Evolutionary conservation across 2,888 invertebrate species (phyloP).

Genomic region (Lymantria monacha): DNA sequence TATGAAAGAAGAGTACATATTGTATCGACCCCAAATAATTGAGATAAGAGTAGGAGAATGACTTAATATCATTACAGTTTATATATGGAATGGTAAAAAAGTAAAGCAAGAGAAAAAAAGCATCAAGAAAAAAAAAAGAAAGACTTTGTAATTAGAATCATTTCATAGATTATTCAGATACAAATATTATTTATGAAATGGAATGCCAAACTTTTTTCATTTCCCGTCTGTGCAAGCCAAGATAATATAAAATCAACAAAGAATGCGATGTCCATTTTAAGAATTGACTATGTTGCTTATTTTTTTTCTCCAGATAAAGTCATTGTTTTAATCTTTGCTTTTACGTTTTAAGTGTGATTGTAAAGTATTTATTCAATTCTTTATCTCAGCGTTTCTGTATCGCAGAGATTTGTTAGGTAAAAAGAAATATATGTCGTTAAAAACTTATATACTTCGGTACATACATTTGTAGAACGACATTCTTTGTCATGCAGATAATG

Average conservation of each 20-base stretch:
- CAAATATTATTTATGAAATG: conserved; percentile 17
- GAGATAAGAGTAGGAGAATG: no score
- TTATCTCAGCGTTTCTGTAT: conserved; percentile 11
- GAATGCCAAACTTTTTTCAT: conserved; percentile 36
- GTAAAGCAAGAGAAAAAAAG: no score
- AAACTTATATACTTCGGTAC: neutral
- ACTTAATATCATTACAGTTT: no score
- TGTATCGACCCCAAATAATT: no score
- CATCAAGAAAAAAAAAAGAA: no score
- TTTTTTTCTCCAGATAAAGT: neutral
- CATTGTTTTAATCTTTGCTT: conserved; percentile 4
- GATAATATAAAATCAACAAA: conserved; percentile 14
- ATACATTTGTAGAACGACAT: neutral
- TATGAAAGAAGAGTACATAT: no score
- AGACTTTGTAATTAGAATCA: no score
- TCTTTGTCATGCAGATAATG: conserved; percentile 4
- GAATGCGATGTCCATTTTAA: conserved; percentile 18
- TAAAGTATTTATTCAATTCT: conserved; percentile 13
- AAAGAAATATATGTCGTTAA: conserved; percentile 10
- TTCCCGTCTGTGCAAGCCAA: conserved; percentile 22
- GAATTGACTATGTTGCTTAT: conserved; percentile 5
- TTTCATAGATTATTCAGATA: conserved; percentile 15
- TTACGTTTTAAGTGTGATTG: conserved; percentile 13
- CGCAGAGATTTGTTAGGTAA: conserved; percentile 7
- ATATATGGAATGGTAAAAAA: no score